Evolutionary conservation across 2,888 invertebrate genomes (phyloP).

Genomic region (Silvanus unidentatus): DNA sequence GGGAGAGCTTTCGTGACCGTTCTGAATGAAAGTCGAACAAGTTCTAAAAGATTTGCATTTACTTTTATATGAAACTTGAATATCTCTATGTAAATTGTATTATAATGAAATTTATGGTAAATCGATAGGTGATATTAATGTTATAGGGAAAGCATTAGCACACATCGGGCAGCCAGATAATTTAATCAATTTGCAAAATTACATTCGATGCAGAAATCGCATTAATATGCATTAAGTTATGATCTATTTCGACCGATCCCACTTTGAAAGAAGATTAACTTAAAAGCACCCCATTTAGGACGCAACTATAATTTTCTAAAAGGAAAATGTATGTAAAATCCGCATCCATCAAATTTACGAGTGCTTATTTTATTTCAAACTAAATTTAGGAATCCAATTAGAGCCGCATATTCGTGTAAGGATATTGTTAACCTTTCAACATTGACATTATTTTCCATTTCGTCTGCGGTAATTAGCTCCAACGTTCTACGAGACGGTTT

Average conservation of each 20-base stretch:
- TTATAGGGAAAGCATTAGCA: background rate
- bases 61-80: conserved; percentile 27
- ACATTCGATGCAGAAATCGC: background rate
- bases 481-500: conserved; percentile 17
- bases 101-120: conserved; percentile 34
- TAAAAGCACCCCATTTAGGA: too few relatives aligned
- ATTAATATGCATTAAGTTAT: background rate
- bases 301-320: too few relatives aligned
- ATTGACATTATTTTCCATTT: conserved; percentile 14
- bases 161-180: conserved; percentile 9
- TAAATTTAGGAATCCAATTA: too few relatives aligned
- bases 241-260: background rate
- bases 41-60: conserved; percentile 35
- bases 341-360: too few relatives aligned
- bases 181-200: conserved; percentile 11
- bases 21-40: conserved; percentile 25
- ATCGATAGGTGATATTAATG: conserved; percentile 28
- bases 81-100: conserved; percentile 20
- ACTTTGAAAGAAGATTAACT: conserved; percentile 3
- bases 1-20: conserved; percentile 27
- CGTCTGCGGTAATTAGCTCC: conserved; percentile 16
- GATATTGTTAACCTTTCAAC: background rate
- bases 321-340: too few relatives aligned
- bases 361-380: too few relatives aligned
- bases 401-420: background rate